Evolutionary conservation across 1,140 invertebrate genomes (phyloP), one percentile per base, ranked within the genome.

Genomic region (Rhagoletis pomonella): DNA sequence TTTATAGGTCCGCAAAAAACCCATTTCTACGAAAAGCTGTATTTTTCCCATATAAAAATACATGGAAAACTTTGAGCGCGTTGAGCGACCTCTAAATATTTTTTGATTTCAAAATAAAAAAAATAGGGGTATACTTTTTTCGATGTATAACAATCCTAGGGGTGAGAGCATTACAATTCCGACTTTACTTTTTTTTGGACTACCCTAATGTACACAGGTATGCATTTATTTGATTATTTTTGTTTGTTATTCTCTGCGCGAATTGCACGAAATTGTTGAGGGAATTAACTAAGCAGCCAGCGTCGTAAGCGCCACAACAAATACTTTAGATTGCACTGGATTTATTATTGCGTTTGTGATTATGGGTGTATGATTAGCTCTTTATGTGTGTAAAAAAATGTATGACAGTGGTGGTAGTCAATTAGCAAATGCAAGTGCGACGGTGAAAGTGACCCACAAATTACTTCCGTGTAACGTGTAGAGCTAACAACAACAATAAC

Each of bases 361-460:
- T 81, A 81, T 55, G 73, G 73, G 73, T 29, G 47, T 81, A 55
- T 67, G 85, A 86, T 86, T 86, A 67, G 64, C 44, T 86, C 7
- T 3, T 44, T 67, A 7, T 86, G 73, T 44, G 60, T 17, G 67
- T 73, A 17, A 17, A 29, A 29, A 12, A 17, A 5, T 73, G 67
- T 69, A 85, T 85, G 81, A 85, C 42, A 42, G 39, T 58, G 81
- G 47, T 85, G 81, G 50, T 17, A 85, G 19, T 29, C 65, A 87
- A 73, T 69, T 55, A 73, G 87, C 29, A 59, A 65, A 69, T 73
- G 50, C 65, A 59, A 44, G 64, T 55, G 42, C 64, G 89, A 87
- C 87, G 91, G 91, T 91, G 91, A 92, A 92, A 92, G 91, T 92
- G 91, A 92, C 90, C 90, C 90, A 90, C 91, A 91, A 91, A 92